Evolutionary conservation across 2,113 vertebrate genomes (phyloP).

Genomic region (Podarcis muralis): DNA sequence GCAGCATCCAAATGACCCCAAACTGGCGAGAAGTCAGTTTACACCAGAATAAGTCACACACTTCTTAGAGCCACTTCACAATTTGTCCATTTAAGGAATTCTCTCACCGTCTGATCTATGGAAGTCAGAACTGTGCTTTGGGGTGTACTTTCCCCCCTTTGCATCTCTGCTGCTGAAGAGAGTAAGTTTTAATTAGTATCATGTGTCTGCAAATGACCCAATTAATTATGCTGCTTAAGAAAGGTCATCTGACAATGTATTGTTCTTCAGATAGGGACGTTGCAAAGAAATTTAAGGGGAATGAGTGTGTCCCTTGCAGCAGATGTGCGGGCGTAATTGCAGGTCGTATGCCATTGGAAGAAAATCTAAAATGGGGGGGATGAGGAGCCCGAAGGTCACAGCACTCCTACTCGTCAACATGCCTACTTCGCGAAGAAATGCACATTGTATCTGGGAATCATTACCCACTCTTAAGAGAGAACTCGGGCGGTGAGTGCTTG

Average conservation of each 20-base stretch:
- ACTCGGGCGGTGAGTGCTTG: neutral
- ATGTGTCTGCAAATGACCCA: slow-evolving; percentile 4
- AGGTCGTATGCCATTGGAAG: neutral
- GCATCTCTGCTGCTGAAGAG: slow-evolving; percentile 14
- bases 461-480: neutral
- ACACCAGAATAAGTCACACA: neutral
- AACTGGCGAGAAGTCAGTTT: neutral
- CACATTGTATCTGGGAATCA: neutral
- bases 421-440: neutral
- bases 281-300: neutral
- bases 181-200: neutral
- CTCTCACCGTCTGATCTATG: neutral
- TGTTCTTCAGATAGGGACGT: slow-evolving; percentile 1
- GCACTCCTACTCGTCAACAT: neutral
- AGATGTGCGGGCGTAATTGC: slow-evolving; percentile 1
- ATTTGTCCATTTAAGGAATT: neutral
- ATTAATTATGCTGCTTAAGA: slow-evolving; percentile 20
- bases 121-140: neutral
- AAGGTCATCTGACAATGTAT: slow-evolving; percentile 10
- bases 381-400: neutral
- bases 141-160: neutral
- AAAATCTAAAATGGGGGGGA: neutral
- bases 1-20: neutral
- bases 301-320: neutral
- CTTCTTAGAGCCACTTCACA: neutral